Percentiles rank a stretch among this genome's conserved stretches.
Evolutionary conservation across 1,140 invertebrate species (phyloP).

Genomic region (Megalopta genalis): DNA sequence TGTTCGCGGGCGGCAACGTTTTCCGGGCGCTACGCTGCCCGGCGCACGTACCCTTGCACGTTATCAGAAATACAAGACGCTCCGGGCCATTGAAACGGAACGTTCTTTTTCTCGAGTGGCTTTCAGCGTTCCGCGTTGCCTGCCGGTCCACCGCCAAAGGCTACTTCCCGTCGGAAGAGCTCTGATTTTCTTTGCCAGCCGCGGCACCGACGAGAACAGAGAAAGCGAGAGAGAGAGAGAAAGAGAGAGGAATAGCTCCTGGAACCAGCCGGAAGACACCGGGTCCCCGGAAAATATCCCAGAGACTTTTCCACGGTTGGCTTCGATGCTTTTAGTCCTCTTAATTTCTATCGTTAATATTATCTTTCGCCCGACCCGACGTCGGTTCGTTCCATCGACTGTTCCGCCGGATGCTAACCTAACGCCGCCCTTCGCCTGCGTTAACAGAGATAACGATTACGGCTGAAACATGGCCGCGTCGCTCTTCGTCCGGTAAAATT

Average conservation of each 20-base stretch:
- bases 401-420: too few species aligned
- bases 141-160: conserved; percentile 38
- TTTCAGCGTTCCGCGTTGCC: conserved; percentile 30
- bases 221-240: neutral
- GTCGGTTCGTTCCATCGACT: neutral
- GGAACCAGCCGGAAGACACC: neutral
- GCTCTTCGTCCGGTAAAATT: too few species aligned
- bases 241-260: neutral
- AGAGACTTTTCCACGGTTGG: neutral
- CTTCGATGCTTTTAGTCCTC: neutral
- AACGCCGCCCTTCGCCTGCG: neutral
- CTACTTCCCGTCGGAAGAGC: conserved; percentile 14
- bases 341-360: conserved; percentile 35
- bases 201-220: neutral
- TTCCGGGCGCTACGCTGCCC: neutral
- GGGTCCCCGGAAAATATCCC: neutral
- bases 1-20: neutral
- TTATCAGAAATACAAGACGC: conserved; percentile 47
- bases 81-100: conserved; percentile 26
- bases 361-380: neutral
- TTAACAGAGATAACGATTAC: conserved; percentile 29
- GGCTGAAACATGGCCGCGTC: too few species aligned
- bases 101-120: conserved; percentile 42
- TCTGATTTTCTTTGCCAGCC: conserved; percentile 17
- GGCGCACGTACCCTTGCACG: neutral